Base-by-base conservation (phyloP, 2,888 invertebrate species). In the Yponomeuta plumbellus region DNA sequence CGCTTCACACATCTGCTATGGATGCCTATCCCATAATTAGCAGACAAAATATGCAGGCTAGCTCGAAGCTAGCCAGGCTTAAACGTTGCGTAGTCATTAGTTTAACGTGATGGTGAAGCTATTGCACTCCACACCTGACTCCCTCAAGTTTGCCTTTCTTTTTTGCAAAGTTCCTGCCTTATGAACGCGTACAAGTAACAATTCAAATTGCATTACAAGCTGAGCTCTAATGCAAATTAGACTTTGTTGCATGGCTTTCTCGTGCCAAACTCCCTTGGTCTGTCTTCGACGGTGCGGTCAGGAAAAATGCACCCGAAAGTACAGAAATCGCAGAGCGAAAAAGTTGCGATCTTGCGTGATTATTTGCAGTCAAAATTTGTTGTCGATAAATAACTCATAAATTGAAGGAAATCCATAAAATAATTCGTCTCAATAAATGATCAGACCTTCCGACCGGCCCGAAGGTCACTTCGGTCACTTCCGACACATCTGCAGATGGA, bases 51-150 rank as follows among this genome's bases (percentile, higher is more conserved):
- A 20, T n/a, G 61, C 44, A 52, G 17, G 64, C 52, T 21, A 20
- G 40, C 52, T 64, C 39, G 10, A 52, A n/a, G 44, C 44, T 20
- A 71, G 69, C 71, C 67, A 71, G 75, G 68, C 66, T 70, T 52
- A 68, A 70, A 70, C 70, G 74, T 79, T 62, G 61, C 76, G 73
- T 74, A 76, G 75, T 75, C 78, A 84, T 86, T 87, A 85, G 78
- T 72, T 80, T 86, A 86, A 86, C 84, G 80, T 80, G 77, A 76
- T 74, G 78, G 83, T 83, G 79, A 81, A 80, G 81, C 81, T 78
- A 85, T 86, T 86, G 86, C 75, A 71, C 73, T 73, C 77, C 76
- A 84, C 86, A 85, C 85, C 86, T 86, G 85, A 66, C 76, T 75
- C 74, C 74, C 69, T 68, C 67, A 72, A 70, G 72, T 73, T 71